Evolutionary conservation across 2,888 invertebrate species (phyloP).

Genomic region (Zygaena filipendulae): DNA sequence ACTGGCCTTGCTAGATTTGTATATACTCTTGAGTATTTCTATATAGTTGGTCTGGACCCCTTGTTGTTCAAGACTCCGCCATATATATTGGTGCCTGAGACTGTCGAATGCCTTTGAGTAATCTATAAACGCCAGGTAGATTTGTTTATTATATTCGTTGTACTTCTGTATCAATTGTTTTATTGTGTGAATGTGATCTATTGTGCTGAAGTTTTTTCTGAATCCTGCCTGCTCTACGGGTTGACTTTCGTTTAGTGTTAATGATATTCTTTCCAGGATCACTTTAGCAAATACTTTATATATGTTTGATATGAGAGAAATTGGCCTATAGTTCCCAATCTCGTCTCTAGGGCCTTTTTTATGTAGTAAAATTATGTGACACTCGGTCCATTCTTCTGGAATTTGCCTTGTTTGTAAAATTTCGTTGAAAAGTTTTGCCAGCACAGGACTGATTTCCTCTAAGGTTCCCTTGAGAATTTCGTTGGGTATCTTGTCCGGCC

Average conservation of each 20-base stretch:
- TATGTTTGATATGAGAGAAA: slow-evolving; percentile 9
- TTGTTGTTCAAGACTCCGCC: slow-evolving; percentile 8
- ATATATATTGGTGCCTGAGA: slow-evolving; percentile 6
- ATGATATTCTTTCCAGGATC: slow-evolving; percentile 7
- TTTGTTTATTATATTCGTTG: slow-evolving; percentile 8
- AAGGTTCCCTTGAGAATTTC: slow-evolving; percentile 7
- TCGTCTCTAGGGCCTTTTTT: slow-evolving; percentile 3
- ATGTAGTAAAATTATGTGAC: slow-evolving; percentile 8
- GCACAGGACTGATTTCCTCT: slow-evolving; percentile 10
- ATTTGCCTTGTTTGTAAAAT: slow-evolving; percentile 10
- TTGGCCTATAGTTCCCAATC: slow-evolving; percentile 14
- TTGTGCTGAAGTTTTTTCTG: slow-evolving; percentile 7
- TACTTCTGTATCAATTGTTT: slow-evolving; percentile 7
- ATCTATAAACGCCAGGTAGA: slow-evolving; percentile 9
- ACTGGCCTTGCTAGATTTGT: slow-evolving; percentile 6
- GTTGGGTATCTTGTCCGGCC: slow-evolving; percentile 5
- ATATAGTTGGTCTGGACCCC: slow-evolving; percentile 6
- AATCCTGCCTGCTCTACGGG: slow-evolving; percentile 13
- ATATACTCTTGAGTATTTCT: slow-evolving; percentile 4
- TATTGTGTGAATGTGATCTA: slow-evolving; percentile 16
- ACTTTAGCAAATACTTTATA: slow-evolving; percentile 7
- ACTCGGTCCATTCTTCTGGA: slow-evolving; percentile 6
- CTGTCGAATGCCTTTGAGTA: slow-evolving; percentile 7
- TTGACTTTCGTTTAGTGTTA: slow-evolving; percentile 5
- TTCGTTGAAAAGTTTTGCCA: slow-evolving; percentile 11